phyloP scores from a whole-genome alignment of 2,113 vertebrate species.

The Dryoscopus gambensis region DNA sequence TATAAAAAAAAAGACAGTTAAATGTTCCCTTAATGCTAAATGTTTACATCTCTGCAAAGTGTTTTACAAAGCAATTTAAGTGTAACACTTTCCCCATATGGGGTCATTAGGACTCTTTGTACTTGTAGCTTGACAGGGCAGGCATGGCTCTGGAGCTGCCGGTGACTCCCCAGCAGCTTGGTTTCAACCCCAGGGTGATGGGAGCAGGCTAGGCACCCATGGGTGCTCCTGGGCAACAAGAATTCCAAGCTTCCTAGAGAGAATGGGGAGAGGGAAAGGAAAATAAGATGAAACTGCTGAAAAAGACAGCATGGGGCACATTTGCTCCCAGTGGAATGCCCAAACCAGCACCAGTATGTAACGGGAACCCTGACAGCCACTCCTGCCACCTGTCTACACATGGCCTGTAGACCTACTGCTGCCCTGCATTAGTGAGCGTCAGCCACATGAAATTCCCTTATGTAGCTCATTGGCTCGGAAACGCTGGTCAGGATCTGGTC shows the following conservation, averaged over 20 bases:
- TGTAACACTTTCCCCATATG: fast-evolving
- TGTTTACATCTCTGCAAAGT: background rate
- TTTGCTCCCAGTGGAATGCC: background rate
- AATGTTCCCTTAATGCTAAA: background rate
- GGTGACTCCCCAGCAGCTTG: background rate
- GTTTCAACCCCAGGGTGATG: background rate
- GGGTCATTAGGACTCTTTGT: background rate
- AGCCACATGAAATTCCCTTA: background rate
- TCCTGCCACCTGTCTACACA: background rate
- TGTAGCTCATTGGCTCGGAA: background rate
- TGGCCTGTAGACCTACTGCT: background rate
- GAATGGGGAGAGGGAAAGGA: background rate
- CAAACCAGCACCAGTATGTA: background rate
- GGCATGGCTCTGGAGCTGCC: background rate
- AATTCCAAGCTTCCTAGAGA: background rate
- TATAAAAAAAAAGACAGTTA: background rate
- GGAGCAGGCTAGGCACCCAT: background rate
- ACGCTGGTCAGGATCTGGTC: background rate
- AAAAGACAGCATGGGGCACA: background rate
- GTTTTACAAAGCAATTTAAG: background rate
- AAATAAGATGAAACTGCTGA: background rate
- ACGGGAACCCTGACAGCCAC: background rate
- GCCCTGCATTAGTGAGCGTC: background rate
- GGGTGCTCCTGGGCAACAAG: background rate
- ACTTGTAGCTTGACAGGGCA: background rate